Base-by-base conservation (phyloP, 1,140 invertebrate genomes). In the Manduca sexta region DNA sequence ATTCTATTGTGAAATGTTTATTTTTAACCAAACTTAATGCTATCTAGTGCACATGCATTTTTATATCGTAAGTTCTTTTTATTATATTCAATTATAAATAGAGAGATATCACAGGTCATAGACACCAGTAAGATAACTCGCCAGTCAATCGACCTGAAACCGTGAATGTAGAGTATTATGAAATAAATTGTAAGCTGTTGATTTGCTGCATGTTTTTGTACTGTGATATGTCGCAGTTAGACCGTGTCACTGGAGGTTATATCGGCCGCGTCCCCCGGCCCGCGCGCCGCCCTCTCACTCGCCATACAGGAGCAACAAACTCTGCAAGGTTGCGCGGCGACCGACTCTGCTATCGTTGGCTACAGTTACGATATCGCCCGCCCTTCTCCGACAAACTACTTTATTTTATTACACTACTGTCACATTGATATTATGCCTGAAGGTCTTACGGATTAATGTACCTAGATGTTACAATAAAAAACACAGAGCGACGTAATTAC, bases 371-470 rank as follows among this genome's bases (percentile, higher is more conserved):
- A 81, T 81, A 80, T 80, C 74, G 71, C 67, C 63, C 74, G 76
- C 80, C 80, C 80, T 84, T 84, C 80, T 84, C 77, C 70, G 50
- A 63, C 76, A 70, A 79, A 78, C 74, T 74, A 67, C 72, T 81
- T 79, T 76, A 84, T 79, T 84, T 81, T 81, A 80, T 76, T 80
- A 74, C 69, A 63, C 64, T 74, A 64, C 70, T 78, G 77, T 79
- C 74, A 73, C 74, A 69, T 77, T 66, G 69, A 75, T 75, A 70
- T 64, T 65, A 64, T 51, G 50, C 45, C 56, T 57, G 74, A 74
- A 84, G 80, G 80, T 79, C 80, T 70, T 69, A 53, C 52, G 57
- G 61, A 75, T 71, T 72, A 65, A 43, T 13, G 21, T 43, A 43
- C 41, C 41, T 31, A 29, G 41, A 29, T 29, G 26, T 30, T 43